phyloP scores from a whole-genome alignment of 2,888 invertebrate species.

The Steinernema scapterisci region DNA sequence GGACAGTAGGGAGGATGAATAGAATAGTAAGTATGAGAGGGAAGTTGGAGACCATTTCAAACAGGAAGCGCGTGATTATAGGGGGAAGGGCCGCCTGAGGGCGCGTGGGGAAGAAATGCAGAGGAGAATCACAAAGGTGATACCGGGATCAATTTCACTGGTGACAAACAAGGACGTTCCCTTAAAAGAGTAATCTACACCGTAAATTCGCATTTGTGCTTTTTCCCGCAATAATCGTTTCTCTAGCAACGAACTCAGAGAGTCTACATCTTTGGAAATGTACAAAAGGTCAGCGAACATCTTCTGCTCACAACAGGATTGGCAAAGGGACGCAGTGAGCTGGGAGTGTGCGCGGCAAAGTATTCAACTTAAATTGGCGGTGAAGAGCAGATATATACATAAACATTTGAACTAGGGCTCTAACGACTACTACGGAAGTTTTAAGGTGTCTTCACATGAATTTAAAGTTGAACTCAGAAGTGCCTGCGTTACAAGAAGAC shows the following conservation, averaged over 20 bases:
- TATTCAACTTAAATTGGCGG: conserved; percentile 19
- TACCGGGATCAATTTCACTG: not conserved
- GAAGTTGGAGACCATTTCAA: not conserved
- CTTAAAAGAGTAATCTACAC: conserved; percentile 9
- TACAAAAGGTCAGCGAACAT: conserved; percentile 1
- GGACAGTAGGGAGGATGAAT: too few relatives aligned
- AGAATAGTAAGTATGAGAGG: not conserved
- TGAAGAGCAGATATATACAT: conserved; percentile 25
- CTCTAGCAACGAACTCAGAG: not conserved
- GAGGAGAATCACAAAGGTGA: not conserved
- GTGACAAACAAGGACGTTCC: not conserved
- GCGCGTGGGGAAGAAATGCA: not conserved
- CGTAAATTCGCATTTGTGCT: conserved; percentile 21
- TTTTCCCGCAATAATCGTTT: conserved; percentile 9
- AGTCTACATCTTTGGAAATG: not conserved
- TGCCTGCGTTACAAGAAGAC: not conserved
- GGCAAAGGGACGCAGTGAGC: not conserved
- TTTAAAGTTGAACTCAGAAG: conserved; percentile 1
- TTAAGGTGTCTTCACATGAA: conserved; percentile 1
- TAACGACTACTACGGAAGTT: not conserved
- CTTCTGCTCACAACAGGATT: conserved; percentile 2
- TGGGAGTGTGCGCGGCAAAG: not conserved
- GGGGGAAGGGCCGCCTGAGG: not conserved
- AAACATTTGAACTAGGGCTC: conserved; percentile 9
- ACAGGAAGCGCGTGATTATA: not conserved